Evolutionary conservation across 2,113 vertebrate genomes (phyloP).

Genomic region (Scomber scombrus): DNA sequence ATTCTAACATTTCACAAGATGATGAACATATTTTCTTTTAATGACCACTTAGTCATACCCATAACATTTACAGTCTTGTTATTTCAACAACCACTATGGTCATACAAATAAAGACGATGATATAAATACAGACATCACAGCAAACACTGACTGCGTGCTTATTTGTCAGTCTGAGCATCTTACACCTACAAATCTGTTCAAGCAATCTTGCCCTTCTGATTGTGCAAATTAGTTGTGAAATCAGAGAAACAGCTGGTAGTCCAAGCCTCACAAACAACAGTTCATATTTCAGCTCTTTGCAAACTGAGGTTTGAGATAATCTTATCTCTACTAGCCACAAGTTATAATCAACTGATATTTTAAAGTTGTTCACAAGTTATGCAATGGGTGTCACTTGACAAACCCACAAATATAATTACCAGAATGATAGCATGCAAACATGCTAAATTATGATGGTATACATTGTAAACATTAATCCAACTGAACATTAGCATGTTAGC

Average conservation of each 20-base stretch:
- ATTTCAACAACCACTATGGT: constrained; percentile 13
- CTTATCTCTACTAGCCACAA: not conserved
- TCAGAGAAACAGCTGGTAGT: constrained; percentile 13
- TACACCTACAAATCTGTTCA: constrained; percentile 13
- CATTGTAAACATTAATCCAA: too few species aligned
- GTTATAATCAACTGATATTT: not conserved
- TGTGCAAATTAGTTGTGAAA: constrained; percentile 16
- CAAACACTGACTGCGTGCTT: not conserved
- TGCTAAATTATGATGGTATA: too few species aligned
- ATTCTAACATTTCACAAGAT: constrained; percentile 18
- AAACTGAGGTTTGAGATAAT: constrained; percentile 13
- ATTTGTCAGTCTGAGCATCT: not conserved
- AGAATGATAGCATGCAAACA: not conserved
- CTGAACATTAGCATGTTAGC: too few species aligned
- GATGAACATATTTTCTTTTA: constrained; percentile 4
- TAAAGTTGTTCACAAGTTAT: not conserved
- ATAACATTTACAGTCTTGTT: constrained; percentile 32
- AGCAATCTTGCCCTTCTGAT: not conserved
- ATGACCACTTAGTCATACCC: constrained; percentile 2
- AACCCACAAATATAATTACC: too few species aligned
- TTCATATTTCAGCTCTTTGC: not conserved
- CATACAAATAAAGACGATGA: not conserved
- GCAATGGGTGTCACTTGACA: too few species aligned
- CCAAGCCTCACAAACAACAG: not conserved
- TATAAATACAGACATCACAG: constrained; percentile 18